phyloP scores from a whole-genome alignment of 2,797 vertebrate genomes.

The Potorous gilbertii region DNA sequence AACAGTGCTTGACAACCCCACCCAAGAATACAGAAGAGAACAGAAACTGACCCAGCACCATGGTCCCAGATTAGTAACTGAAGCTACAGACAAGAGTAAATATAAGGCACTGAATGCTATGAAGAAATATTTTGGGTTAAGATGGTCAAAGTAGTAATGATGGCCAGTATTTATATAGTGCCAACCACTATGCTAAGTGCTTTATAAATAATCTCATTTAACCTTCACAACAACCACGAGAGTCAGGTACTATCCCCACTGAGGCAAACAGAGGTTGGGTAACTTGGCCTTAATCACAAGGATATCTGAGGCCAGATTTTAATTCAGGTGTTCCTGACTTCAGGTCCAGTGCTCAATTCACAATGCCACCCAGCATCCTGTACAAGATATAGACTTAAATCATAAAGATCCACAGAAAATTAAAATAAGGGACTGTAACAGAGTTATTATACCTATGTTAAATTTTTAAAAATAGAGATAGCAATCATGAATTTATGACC shows the following conservation, averaged over 20 bases:
- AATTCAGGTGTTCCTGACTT: not conserved
- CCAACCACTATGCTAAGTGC: not conserved
- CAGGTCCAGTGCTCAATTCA: not conserved
- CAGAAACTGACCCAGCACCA: not conserved
- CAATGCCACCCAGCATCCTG: not conserved
- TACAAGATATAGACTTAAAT: not conserved
- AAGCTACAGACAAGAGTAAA: not conserved
- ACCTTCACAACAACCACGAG: not conserved
- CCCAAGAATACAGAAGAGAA: not conserved
- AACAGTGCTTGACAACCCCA: not conserved
- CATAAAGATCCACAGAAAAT: not conserved
- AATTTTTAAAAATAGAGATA: not conserved
- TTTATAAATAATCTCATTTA: not conserved
- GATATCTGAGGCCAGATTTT: not conserved
- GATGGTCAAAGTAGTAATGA: not conserved
- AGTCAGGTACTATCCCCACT: not conserved
- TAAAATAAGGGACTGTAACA: not conserved
- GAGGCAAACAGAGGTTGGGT: not conserved
- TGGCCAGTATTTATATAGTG: not conserved
- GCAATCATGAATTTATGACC: not conserved
- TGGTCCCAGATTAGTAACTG: not conserved
- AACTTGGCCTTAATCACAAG: not conserved
- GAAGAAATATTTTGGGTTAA: not conserved
- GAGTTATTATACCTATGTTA: not conserved
- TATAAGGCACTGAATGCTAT: not conserved